Conservation (phyloP, 2,888 invertebrate species). For the Tetropium fuscum region DNA sequence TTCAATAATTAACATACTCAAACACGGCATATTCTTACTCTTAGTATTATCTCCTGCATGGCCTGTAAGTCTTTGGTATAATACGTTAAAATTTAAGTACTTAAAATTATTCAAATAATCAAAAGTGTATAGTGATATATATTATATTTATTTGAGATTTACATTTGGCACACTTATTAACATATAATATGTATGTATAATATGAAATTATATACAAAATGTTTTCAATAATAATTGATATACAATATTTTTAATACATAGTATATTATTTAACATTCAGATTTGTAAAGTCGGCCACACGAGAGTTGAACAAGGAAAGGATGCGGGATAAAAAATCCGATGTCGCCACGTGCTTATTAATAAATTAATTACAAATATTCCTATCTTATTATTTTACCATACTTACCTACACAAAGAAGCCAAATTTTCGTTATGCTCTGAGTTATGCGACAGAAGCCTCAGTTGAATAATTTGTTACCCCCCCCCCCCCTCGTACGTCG, state of each 20-base stretch:
- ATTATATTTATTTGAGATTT: conserved; percentile 13
- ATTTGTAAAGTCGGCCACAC: too few species aligned
- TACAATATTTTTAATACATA: conserved; percentile 8
- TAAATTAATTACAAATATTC: too few species aligned
- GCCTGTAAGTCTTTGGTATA: conserved; percentile 20
- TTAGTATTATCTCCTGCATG: conserved; percentile 5
- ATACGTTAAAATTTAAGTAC: background rate
- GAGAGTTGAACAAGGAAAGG: too few species aligned
- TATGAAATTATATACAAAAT: conserved; percentile 11
- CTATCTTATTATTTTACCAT: too few species aligned
- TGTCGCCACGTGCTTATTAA: too few species aligned
- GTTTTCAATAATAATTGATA: background rate
- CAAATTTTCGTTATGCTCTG: too few species aligned
- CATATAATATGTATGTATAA: background rate
- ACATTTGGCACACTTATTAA: conserved; percentile 24
- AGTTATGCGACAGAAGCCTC: too few species aligned
- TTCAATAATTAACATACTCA: conserved; percentile 2
- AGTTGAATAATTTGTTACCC: too few species aligned
- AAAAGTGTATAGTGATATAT: conserved; percentile 5
- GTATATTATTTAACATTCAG: too few species aligned
- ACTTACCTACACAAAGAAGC: too few species aligned
- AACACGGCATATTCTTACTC: background rate
- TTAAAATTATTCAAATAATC: background rate
- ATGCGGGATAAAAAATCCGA: too few species aligned
- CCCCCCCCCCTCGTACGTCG: too few species aligned